Evolutionary conservation across 2,888 invertebrate species (phyloP).

Genomic region (Xestia rhomboidea): DNA sequence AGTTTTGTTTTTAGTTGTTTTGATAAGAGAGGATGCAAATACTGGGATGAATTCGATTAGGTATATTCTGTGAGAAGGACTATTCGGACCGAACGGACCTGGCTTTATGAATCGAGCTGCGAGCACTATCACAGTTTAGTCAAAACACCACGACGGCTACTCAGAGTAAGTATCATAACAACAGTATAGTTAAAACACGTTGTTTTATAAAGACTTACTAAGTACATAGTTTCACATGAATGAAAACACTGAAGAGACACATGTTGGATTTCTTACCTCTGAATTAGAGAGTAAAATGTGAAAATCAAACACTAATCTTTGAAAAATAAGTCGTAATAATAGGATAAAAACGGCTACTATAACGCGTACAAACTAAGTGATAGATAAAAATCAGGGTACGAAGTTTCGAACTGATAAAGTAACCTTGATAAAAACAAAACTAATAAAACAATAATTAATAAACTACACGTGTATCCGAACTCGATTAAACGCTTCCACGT

Average conservation of each 20-base stretch:
- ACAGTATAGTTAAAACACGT: slow-evolving; percentile 1
- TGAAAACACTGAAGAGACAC: slow-evolving; percentile 17
- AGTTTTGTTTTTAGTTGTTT: slow-evolving; percentile 19
- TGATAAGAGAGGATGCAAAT: slow-evolving; percentile 7
- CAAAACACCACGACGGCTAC: slow-evolving; percentile 11
- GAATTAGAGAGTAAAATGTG: background rate
- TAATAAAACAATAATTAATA: background rate
- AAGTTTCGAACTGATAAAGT: background rate
- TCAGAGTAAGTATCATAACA: slow-evolving; percentile 13
- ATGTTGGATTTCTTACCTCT: background rate
- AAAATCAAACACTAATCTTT: background rate
- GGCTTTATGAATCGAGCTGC: background rate
- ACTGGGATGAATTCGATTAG: background rate
- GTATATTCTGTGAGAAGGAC: background rate
- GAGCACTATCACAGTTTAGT: slow-evolving; percentile 3
- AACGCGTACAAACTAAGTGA: slow-evolving; percentile 2
- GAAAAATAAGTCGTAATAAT: slow-evolving; percentile 1
- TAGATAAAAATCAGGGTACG: background rate
- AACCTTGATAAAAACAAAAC: background rate
- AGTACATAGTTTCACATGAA: background rate
- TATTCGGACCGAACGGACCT: too few species aligned
- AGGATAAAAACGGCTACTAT: background rate
- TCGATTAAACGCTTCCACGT: background rate
- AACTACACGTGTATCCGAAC: slow-evolving; percentile 2
- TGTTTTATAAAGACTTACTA: slow-evolving; percentile 39